These are phyloP conservation scores for Acestrorhynchus altus DNA, from an alignment of 2,797 vertebrate genomes.

Conservation along the genomic window DNA sequence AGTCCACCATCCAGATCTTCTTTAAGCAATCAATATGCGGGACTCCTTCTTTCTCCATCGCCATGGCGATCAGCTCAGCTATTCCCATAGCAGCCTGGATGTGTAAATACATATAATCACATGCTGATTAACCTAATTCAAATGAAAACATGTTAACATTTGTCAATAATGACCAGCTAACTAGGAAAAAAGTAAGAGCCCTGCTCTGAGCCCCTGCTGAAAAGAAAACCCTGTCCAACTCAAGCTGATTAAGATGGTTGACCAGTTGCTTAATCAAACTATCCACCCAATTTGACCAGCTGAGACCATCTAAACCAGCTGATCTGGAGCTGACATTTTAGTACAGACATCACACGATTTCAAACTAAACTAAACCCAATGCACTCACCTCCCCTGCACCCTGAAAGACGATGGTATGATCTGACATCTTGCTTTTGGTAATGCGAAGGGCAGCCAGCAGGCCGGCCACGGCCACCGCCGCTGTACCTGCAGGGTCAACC, in stretches of 20 bases:
- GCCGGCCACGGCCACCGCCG: conserved; percentile 94
- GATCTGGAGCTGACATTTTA: too few species aligned
- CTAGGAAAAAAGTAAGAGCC: too few species aligned
- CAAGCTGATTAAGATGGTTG: too few species aligned
- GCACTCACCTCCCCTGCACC: conserved; percentile 92
- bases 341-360: too few species aligned
- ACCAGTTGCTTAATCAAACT: too few species aligned
- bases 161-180: too few species aligned
- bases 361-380: background rate
- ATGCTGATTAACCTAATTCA: too few species aligned
- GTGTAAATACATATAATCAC: conserved; percentile 10
- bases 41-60: conserved; percentile 93
- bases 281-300: too few species aligned
- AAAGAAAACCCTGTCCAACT: too few species aligned
- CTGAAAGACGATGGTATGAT: conserved; percentile 94
- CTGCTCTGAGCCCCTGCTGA: too few species aligned
- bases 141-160: too few species aligned
- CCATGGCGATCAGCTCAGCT: conserved; percentile 91
- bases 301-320: too few species aligned
- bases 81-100: conserved; percentile 95
- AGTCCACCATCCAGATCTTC: conserved; percentile 99
- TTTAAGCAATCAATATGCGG: conserved; percentile 77
- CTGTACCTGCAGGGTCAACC: conserved; percentile 81
- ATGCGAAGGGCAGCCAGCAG: conserved; percentile 91
- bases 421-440: conserved; percentile 90